Evolutionary conservation across 2,797 vertebrate genomes (phyloP), one percentile per base, ranked within the genome.

Genomic region (Bradypodion pumilum): DNA sequence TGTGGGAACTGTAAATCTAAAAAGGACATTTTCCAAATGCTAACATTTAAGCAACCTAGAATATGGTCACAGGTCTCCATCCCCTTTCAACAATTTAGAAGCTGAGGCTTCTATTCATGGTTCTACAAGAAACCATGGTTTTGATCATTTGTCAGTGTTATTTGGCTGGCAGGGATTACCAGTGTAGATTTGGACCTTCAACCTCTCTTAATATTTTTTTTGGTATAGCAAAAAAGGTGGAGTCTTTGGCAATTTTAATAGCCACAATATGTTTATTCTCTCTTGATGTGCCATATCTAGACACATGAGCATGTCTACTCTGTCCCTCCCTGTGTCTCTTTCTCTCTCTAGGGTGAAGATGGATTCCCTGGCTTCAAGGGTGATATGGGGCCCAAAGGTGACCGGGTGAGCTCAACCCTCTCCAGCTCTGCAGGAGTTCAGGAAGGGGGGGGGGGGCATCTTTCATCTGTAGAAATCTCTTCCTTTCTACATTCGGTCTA

Each of bases 321-420:
- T 42, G 23, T 10, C 27, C 27, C 9, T 27, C 37, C 27, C 21
- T 42, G 7, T 70, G 2, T 70, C 10, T 10, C 32, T 78, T 7
- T 80, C 25, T 52, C 2, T 80, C 62, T 52, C 52, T 92, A 98
- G 98, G 98, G 98, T 92, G 98, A 98, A 95, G 98, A 98, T 35
- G 98, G 98, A 82, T 98, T 98, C 88, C 97, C 97, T 0, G 98
- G 98, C 85, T 95, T 96, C 91, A 98, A 98, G 95, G 98, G 98
- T 65, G 97, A 98, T 79, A 96, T 95, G 93, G 98, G 98, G 1
- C 73, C 84, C 21, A 97, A 97, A 95, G 97, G 97, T 87, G 97
- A 98, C 84, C 96, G 97, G 95, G 97, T 97, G 75, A 97, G 95
- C 72, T 15, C 80, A 46, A 69, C 5, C 25, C 13, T 69, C 46